Conservation (phyloP, 2,888 invertebrate species). For the Ormyrus pomaceus region DNA sequence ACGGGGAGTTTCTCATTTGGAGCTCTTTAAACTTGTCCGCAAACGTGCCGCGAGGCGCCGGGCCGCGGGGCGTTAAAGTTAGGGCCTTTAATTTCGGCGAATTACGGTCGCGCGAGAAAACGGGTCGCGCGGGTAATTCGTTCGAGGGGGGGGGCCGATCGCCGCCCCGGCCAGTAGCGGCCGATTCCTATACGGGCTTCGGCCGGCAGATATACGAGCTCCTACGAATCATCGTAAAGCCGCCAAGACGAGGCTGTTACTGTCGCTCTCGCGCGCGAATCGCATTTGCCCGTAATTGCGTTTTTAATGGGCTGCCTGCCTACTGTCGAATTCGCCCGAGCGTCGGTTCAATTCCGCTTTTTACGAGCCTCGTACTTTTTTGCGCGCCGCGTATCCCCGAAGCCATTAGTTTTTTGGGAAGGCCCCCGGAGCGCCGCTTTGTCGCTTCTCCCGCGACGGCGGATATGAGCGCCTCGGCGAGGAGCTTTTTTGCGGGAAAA, state of each 20-base stretch:
- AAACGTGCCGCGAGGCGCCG: conserved; percentile 14
- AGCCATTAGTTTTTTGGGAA: conserved; percentile 41
- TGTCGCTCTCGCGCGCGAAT: conserved; percentile 58
- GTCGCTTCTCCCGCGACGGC: neutral
- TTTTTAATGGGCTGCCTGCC: conserved; percentile 66
- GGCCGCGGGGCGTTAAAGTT: conserved; percentile 36
- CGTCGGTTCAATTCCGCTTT: conserved; percentile 63
- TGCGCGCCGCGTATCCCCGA: conserved; percentile 24
- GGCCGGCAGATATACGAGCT: conserved; percentile 38
- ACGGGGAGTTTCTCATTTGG: conserved; percentile 36
- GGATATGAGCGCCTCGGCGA: conserved; percentile 2
- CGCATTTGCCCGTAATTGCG: conserved; percentile 69
- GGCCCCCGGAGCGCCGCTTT: too few relatives aligned
- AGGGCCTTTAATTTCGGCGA: conserved; percentile 49
- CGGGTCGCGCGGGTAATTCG: conserved; percentile 12
- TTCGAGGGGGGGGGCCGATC: neutral
- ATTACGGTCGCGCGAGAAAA: conserved; percentile 37
- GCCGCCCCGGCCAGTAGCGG: neutral
- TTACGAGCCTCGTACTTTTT: conserved; percentile 62
- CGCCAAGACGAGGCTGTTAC: conserved; percentile 46
- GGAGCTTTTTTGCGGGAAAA: neutral
- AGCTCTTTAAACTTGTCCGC: conserved; percentile 33
- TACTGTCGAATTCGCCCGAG: conserved; percentile 66
- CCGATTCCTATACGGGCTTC: neutral
- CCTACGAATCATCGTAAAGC: conserved; percentile 57